Percentiles rank a stretch among this genome's conserved stretches.
Conservation (phyloP, 1,140 invertebrate species). For the Philotrypesis tridentata region DNA sequence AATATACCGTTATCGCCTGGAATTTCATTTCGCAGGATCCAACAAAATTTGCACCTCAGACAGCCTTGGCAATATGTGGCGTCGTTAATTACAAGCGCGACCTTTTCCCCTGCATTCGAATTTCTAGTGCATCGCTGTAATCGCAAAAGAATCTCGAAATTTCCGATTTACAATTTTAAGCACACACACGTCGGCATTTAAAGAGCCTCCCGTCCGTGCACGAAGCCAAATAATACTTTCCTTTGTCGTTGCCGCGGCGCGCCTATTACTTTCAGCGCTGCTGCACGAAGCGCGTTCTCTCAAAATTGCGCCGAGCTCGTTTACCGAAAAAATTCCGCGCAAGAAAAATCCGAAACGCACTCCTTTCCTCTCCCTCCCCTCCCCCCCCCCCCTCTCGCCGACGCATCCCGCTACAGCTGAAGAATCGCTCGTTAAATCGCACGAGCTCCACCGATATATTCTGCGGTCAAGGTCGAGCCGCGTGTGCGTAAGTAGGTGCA, state of each 20-base stretch:
- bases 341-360: no score
- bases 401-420: not conserved
- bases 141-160: no score
- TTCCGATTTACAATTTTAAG: no score
- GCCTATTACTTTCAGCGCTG: not conserved
- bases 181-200: no score
- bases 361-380: not conserved
- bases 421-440: not conserved
- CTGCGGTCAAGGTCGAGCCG: slow-evolving; percentile 50
- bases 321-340: not conserved
- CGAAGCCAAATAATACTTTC: not conserved
- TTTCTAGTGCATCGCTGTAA: no score
- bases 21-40: not conserved
- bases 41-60: not conserved
- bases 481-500: slow-evolving; percentile 37
- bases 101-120: no score
- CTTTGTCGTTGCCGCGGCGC: not conserved
- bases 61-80: no score
- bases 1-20: not conserved
- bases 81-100: no score
- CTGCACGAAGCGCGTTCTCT: not conserved
- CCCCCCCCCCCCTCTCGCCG: not conserved
- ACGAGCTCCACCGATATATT: not conserved
- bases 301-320: not conserved
- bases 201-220: no score